phyloP scores from a whole-genome alignment of 2,888 invertebrate species.

The Chirona hameri region DNA sequence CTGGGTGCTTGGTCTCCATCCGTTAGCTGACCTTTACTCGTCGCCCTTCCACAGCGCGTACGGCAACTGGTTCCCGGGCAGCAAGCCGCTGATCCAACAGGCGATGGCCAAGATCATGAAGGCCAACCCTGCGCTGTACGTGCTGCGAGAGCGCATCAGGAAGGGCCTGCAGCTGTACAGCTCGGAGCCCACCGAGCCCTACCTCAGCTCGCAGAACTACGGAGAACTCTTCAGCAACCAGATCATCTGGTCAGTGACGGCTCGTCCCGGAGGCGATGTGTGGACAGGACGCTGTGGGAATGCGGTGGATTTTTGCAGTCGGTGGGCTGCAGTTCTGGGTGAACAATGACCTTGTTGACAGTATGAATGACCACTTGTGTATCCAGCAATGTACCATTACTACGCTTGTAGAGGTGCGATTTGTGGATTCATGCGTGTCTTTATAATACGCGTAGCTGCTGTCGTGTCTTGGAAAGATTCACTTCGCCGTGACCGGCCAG shows the following conservation, averaged over 20 bases:
- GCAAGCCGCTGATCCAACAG: conserved; percentile 96
- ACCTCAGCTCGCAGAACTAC: conserved; percentile 98
- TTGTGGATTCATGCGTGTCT: no score
- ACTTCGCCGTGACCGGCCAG: no score
- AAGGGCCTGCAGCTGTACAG: conserved; percentile 97
- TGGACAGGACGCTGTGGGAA: no score
- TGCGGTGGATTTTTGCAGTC: no score
- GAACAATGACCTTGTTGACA: no score
- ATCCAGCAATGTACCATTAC: no score
- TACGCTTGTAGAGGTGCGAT: no score
- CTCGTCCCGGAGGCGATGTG: no score
- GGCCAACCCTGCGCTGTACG: conserved; percentile 97
- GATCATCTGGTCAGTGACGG: conserved; percentile 78
- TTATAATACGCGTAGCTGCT: no score
- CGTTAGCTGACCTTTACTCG: neutral
- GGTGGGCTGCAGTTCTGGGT: no score
- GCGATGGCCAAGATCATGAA: conserved; percentile 99
- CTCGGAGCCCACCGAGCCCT: conserved; percentile 98
- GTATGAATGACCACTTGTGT: no score
- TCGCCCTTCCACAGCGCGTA: conserved; percentile 67
- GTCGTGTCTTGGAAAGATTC: no score
- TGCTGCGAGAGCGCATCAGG: conserved; percentile 93
- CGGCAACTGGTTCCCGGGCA: conserved; percentile 99
- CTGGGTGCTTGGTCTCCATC: neutral
- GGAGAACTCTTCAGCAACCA: conserved; percentile 99